These are phyloP conservation scores for Acromyrmex charruanus DNA, from an alignment of 1,140 invertebrate species.

Conservation along the genomic window DNA sequence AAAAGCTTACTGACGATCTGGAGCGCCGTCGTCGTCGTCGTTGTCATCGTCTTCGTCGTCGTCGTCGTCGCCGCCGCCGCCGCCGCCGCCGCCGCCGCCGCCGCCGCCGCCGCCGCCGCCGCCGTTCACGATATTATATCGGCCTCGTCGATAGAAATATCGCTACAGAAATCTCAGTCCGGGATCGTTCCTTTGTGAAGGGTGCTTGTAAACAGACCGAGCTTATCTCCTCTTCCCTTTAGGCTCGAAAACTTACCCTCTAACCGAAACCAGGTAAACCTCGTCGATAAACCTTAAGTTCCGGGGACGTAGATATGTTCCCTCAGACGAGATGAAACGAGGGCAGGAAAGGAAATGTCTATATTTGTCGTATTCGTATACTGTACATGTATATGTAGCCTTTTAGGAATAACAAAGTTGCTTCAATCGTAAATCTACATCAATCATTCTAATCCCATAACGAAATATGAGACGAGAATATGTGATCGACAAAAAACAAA, in stretches of 20 bases:
- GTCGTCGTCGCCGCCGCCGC: not conserved
- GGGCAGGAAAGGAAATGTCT: conserved; percentile 62
- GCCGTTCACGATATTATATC: conserved; percentile 51
- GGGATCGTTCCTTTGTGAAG: conserved; percentile 72
- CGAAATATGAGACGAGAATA: not conserved
- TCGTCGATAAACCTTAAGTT: conserved; percentile 77
- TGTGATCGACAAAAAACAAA: not conserved
- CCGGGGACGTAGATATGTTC: conserved; percentile 48
- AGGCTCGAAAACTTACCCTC: conserved; percentile 62
- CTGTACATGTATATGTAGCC: not conserved
- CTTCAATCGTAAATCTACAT: conserved; percentile 34
- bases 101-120: conserved; percentile 5
- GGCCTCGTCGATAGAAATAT: conserved; percentile 66
- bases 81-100: not conserved
- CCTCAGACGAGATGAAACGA: conserved; percentile 64
- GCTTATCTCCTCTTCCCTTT: conserved; percentile 71
- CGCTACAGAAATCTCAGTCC: conserved; percentile 69
- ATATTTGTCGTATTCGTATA: conserved; percentile 39
- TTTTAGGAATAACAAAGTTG: conserved; percentile 28
- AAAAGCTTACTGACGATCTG: conserved; percentile 47
- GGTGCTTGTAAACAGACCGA: conserved; percentile 73
- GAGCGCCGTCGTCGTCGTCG: conserved; percentile 35
- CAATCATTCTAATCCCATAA: conserved; percentile 38
- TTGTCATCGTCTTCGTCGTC: conserved; percentile 19
- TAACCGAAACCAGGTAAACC: conserved; percentile 75